Percentiles rank a stretch among this genome's conserved stretches.
phyloP scores from a whole-genome alignment of 2,113 vertebrate genomes.

The Eulemur rufifrons region DNA sequence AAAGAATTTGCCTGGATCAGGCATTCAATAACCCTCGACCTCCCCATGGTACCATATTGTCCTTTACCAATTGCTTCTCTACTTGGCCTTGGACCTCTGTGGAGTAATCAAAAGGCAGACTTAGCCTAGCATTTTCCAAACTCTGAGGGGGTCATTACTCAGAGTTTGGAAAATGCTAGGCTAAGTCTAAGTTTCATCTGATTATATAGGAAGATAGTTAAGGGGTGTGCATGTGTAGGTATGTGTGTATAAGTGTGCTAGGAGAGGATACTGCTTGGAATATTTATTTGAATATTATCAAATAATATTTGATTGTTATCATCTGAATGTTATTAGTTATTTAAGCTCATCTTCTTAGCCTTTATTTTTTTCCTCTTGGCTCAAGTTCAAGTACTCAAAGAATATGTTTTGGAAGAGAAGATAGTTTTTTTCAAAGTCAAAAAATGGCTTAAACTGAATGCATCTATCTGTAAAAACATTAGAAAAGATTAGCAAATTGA shows the following conservation, averaged over 20 bases:
- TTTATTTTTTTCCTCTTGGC: not conserved
- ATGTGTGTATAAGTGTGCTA: not conserved
- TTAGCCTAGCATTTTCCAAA: conserved; percentile 24
- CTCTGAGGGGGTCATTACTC: not conserved
- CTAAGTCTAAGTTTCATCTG: not conserved
- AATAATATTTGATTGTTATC: conserved; percentile 39
- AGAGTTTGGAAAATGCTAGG: too few relatives aligned
- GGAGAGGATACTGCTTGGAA: not conserved
- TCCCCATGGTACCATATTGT: not conserved
- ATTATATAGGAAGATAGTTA: not conserved
- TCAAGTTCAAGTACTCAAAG: conserved; percentile 19
- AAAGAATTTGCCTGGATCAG: conserved; percentile 30
- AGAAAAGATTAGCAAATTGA: conserved; percentile 41
- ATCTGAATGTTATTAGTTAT: conserved; percentile 22
- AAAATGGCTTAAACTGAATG: conserved; percentile 43
- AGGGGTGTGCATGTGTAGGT: not conserved
- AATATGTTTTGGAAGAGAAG: conserved; percentile 48
- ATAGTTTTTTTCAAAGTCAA: conserved; percentile 65
- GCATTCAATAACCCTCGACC: not conserved
- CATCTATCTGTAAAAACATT: conserved; percentile 52
- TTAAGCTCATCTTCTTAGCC: conserved; percentile 19
- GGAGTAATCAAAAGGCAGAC: not conserved
- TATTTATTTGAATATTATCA: conserved; percentile 39
- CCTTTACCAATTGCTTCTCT: conserved; percentile 36
- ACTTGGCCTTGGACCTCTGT: conserved; percentile 42